Base-by-base conservation (phyloP, 2,797 vertebrate genomes). In the Cyprinodon diabolis region DNA sequence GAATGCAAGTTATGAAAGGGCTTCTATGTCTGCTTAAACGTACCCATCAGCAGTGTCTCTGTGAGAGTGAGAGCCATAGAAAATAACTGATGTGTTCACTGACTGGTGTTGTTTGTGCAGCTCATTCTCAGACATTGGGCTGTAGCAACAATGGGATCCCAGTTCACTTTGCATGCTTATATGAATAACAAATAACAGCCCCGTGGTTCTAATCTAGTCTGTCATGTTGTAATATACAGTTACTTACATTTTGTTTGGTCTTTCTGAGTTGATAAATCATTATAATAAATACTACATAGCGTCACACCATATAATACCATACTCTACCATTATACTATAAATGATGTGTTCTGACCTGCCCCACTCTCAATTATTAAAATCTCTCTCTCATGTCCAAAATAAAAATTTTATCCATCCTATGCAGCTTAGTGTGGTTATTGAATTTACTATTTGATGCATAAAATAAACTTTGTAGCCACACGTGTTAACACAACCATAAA, bases 1-100 rank as follows among this genome's bases (percentile, higher is more conserved):
- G 90, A 91, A 93, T 92, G 88, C 68, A 57, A 89, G 80, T 80
- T 91, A 93, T 93, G 91, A 93, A 93, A 91, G 81, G 76, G 83
- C 81, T 92, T 81, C 89, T 90, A 86, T 93, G 89, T 92, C 86
- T 75, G 69, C 83, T 86, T 88, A 76, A 85, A 68, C 84, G 78
- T 84, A 52, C 84, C 80, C 87, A 91, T 91, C 90, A 91, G 88
- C 88, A 90, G 90, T 90, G 89, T 89, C 79, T 87, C 35, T 75
- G 77, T 70, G 71, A 79, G 86, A 69, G 78, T 11, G 2, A 43
- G 62, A 75, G 71, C 73, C 69, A 66, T 72, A 84, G 80, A 74
- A 80, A 84, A 85, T 65, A 54, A 86, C 57, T 47, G 52, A 72
- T 68, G 3, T 62, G 76, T 63, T 71, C 77, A 66, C 68, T 84